Evolutionary conservation across 1,140 invertebrate species (phyloP).

Genomic region (Drosophila paulistorum): DNA sequence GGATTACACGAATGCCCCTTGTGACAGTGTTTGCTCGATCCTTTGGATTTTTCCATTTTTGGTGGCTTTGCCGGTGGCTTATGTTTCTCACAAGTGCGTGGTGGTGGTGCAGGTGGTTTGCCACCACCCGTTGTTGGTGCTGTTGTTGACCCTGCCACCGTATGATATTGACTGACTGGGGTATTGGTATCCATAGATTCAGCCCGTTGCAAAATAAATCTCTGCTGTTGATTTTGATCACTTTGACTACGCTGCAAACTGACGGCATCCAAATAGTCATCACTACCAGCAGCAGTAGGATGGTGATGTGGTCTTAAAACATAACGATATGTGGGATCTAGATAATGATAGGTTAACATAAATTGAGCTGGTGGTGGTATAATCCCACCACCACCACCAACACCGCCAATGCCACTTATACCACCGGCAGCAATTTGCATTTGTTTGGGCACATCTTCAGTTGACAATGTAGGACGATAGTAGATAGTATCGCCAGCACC

Average conservation of each 20-base stretch:
- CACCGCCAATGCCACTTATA: constrained; percentile 15
- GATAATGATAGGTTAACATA: constrained; percentile 87
- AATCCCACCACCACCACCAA: constrained; percentile 44
- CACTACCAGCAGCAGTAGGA: constrained; percentile 52
- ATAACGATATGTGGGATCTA: constrained; percentile 88
- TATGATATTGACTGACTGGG: constrained; percentile 67
- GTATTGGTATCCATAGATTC: constrained; percentile 66
- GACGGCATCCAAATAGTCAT: constrained; percentile 86
- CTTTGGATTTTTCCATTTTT: constrained; percentile 65
- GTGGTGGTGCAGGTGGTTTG: constrained; percentile 74
- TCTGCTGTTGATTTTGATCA: constrained; percentile 74
- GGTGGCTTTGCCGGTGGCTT: constrained; percentile 69
- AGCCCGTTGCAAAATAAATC: constrained; percentile 62
- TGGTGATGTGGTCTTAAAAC: constrained; percentile 85
- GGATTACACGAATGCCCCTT: constrained; percentile 88
- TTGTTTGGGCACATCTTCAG: constrained; percentile 87
- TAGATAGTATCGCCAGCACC: constrained; percentile 64
- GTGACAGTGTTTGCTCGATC: constrained; percentile 78
- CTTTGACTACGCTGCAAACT: constrained; percentile 86
- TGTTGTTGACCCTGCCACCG: constrained; percentile 7
- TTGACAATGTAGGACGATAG: constrained; percentile 87
- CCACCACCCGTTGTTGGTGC: constrained; percentile 6
- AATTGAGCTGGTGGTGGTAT: constrained; percentile 85
- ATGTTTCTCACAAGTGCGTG: constrained; percentile 78
- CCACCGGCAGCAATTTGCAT: constrained; percentile 47